Conservation (phyloP, 2,797 vertebrate genomes). For the Dicrostonyx torquatus region DNA sequence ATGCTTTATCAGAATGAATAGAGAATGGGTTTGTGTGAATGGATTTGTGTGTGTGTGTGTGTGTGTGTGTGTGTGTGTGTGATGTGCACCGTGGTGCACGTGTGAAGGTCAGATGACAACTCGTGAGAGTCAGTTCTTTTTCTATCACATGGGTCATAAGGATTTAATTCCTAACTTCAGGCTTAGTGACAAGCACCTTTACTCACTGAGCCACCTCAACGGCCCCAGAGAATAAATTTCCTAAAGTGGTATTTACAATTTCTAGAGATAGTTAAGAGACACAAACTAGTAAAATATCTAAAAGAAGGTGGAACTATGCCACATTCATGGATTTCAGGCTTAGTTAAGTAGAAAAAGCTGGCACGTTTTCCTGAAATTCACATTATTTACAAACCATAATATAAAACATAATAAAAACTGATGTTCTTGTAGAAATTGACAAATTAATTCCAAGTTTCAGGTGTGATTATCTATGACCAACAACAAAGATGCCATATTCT, state of each 20-base stretch:
- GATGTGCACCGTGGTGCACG: not conserved
- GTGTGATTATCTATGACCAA: not conserved
- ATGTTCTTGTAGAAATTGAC: not conserved
- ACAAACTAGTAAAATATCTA: not conserved
- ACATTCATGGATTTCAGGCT: not conserved
- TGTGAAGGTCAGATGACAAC: not conserved
- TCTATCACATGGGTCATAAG: not conserved
- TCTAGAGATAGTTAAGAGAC: not conserved
- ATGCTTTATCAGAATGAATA: not conserved
- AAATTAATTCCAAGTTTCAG: not conserved
- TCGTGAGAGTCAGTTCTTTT: not conserved
- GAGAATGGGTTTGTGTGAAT: too few species aligned
- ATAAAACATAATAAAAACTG: not conserved
- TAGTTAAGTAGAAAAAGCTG: constrained; percentile 12
- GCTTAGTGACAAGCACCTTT: not conserved
- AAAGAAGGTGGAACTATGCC: not conserved
- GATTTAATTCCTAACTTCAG: not conserved
- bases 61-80: not conserved
- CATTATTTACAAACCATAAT: not conserved
- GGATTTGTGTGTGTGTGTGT: not conserved
- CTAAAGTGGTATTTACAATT: not conserved
- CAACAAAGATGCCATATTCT: not conserved
- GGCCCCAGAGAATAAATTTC: not conserved
- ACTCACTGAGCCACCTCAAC: too few species aligned
- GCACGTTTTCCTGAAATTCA: not conserved